phyloP scores from a whole-genome alignment of 2,888 invertebrate genomes.

The Acanthosepion esculentum region DNA sequence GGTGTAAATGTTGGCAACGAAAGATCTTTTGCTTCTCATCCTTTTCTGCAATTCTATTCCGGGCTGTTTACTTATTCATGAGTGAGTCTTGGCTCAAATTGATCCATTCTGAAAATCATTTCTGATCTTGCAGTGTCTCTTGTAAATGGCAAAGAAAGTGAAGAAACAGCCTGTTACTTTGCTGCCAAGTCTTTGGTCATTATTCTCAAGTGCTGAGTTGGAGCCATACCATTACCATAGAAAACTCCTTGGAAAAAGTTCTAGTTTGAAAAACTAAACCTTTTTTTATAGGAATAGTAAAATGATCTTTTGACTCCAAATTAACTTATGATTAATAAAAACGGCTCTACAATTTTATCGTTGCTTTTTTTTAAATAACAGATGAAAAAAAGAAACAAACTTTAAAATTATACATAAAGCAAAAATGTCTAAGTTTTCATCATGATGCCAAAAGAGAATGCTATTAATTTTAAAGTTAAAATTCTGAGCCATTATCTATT shows the following conservation, averaged over 20 bases:
- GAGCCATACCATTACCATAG: not conserved
- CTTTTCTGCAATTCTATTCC: not conserved
- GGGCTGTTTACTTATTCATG: not conserved
- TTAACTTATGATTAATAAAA: not conserved
- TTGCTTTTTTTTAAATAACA: not conserved
- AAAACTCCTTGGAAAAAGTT: not conserved
- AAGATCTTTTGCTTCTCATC: not conserved
- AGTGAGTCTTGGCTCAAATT: slow-evolving; percentile 12
- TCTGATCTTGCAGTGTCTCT: not conserved
- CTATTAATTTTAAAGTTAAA: no score
- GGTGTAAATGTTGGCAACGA: not conserved
- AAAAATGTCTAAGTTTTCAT: not conserved
- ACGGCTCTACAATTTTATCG: not conserved
- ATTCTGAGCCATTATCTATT: no score
- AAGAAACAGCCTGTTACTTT: not conserved
- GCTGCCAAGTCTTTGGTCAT: not conserved
- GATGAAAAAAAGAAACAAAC: not conserved
- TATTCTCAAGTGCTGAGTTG: not conserved
- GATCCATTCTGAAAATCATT: not conserved
- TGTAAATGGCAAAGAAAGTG: not conserved
- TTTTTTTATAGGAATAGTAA: not conserved
- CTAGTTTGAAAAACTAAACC: not conserved
- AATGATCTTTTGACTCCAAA: not conserved
- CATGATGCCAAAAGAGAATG: no score
- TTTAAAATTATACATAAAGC: not conserved